A percentile compares a stretch with the other conserved stretches of the same genome.
Conservation (phyloP, 1,140 invertebrate genomes). For the Aphidius ervi region DNA sequence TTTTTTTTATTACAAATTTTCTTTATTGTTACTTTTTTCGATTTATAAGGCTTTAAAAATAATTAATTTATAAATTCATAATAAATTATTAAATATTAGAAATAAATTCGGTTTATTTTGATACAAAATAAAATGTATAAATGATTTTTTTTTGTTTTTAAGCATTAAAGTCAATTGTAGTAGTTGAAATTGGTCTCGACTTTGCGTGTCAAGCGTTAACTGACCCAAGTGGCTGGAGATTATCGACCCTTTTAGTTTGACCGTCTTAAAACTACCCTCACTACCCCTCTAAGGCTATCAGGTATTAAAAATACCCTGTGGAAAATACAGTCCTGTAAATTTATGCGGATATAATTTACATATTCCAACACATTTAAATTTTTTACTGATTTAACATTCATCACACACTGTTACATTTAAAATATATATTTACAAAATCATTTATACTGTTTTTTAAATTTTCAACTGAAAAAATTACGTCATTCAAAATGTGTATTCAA, state of each 20-base stretch:
- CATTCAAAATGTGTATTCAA: not conserved
- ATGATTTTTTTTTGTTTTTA: no score
- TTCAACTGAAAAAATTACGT: not conserved
- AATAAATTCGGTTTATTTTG: no score
- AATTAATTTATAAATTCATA: no score
- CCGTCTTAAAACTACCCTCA: constrained; percentile 22
- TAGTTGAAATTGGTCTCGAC: no score
- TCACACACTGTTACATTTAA: not conserved
- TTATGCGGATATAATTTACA: constrained; percentile 23
- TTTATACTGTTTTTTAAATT: constrained; percentile 2
- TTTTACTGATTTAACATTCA: not conserved
- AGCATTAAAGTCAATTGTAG: no score
- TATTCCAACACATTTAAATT: constrained; percentile 6
- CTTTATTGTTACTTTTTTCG: no score
- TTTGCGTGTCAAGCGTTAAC: constrained; percentile 29
- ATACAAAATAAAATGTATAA: no score
- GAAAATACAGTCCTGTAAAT: constrained; percentile 7
- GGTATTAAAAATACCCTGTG: constrained; percentile 17
- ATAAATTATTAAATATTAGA: no score
- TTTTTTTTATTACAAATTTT: no score
- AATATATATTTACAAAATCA: constrained; percentile 1
- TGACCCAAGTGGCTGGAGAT: constrained; percentile 26
- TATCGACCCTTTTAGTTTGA: constrained; percentile 29
- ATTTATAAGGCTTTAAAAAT: no score
- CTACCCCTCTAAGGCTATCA: not conserved